These are phyloP conservation scores for Anoplophora glabripennis DNA, from an alignment of 1,140 invertebrate species.

Conservation along the genomic window DNA sequence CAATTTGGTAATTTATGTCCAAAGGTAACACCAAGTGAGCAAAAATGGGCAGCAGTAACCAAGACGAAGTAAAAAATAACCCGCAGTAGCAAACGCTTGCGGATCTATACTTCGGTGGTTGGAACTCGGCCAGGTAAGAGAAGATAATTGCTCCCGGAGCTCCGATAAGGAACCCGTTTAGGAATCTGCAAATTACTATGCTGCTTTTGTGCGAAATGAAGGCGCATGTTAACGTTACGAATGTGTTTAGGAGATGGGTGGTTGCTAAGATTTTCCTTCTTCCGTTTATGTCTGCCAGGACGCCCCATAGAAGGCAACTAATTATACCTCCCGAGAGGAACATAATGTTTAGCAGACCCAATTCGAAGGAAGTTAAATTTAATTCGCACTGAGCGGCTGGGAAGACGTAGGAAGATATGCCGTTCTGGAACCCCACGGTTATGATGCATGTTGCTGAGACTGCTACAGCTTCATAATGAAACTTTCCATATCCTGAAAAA, in stretches of 20 bases:
- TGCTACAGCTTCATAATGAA: constrained; percentile 42
- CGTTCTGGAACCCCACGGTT: constrained; percentile 57
- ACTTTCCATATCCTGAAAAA: constrained; percentile 47
- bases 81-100: constrained; percentile 60
- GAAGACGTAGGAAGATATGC: constrained; percentile 56
- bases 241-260: constrained; percentile 57
- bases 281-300: constrained; percentile 44
- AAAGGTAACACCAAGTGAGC: constrained; percentile 49
- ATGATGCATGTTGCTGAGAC: constrained; percentile 45
- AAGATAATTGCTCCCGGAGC: constrained; percentile 44
- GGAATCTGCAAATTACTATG: constrained; percentile 50
- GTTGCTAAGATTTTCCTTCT: constrained; percentile 55
- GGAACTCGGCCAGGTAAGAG: constrained; percentile 62
- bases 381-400: constrained; percentile 49
- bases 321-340: constrained; percentile 45
- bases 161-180: constrained; percentile 56
- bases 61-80: constrained; percentile 60
- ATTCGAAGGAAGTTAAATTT: constrained; percentile 38
- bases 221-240: constrained; percentile 53
- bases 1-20: constrained; percentile 22
- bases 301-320: constrained; percentile 47
- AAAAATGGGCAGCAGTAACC: constrained; percentile 60
- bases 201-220: constrained; percentile 48
- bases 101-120: constrained; percentile 55
- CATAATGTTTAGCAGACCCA: constrained; percentile 44